Percentiles rank a stretch among this genome's conserved stretches.
phyloP scores from a whole-genome alignment of 2,888 invertebrate species.

The Myathropa florea region DNA sequence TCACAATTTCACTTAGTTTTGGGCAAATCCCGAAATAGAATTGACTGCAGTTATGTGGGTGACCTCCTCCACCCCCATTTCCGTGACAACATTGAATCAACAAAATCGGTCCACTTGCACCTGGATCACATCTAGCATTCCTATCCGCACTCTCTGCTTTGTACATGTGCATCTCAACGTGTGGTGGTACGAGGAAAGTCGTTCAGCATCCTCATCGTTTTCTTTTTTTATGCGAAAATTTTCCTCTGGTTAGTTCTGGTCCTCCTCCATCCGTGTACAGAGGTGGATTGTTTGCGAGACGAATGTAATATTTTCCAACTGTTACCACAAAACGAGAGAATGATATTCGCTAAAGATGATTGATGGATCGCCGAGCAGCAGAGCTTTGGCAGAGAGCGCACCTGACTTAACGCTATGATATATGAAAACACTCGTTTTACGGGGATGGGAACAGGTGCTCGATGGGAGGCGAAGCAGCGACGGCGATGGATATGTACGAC shows the following conservation, averaged over 20 bases:
- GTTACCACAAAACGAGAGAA: constrained; percentile 68
- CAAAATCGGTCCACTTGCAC: constrained; percentile 62
- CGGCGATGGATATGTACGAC: background rate
- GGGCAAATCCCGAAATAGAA: constrained; percentile 54
- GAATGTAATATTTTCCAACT: constrained; percentile 67
- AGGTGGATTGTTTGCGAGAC: constrained; percentile 51
- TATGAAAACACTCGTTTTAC: constrained; percentile 52
- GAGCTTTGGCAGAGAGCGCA: constrained; percentile 40
- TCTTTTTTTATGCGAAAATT: background rate
- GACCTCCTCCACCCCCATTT: constrained; percentile 7
- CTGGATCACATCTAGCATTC: constrained; percentile 24
- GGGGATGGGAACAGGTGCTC: constrained; percentile 48
- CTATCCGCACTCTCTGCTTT: background rate
- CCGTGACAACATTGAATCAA: constrained; percentile 57
- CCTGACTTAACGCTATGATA: constrained; percentile 60
- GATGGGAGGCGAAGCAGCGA: background rate
- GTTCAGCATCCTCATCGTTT: background rate
- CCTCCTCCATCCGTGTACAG: constrained; percentile 8
- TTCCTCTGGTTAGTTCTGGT: constrained; percentile 7
- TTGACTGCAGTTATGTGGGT: constrained; percentile 63
- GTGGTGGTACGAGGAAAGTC: background rate
- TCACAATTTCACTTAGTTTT: constrained; percentile 31
- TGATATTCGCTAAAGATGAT: constrained; percentile 68
- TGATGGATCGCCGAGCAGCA: constrained; percentile 54
- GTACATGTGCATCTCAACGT: constrained; percentile 26